A percentile compares a stretch with the other conserved stretches of the same genome.
Conservation (phyloP, 1,140 invertebrate species). For the Drosophila equinoxialis region DNA sequence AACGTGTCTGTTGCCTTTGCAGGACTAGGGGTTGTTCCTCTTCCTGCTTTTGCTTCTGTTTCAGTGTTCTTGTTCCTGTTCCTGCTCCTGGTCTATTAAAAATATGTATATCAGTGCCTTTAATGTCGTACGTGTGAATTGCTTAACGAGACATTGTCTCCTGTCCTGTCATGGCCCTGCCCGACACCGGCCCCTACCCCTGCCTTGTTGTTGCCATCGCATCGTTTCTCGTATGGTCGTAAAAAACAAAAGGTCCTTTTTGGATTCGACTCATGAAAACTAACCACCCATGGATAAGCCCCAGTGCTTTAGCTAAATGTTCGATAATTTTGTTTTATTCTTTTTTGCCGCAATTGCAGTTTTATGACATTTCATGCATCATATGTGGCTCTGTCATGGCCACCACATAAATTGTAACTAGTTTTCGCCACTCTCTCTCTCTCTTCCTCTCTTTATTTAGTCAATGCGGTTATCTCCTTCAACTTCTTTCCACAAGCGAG, state of each 20-base stretch:
- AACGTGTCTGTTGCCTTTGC: slow-evolving; percentile 35
- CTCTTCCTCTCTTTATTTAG: slow-evolving; percentile 14
- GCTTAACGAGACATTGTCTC: slow-evolving; percentile 44
- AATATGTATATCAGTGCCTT: slow-evolving; percentile 69
- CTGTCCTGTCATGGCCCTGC: slow-evolving; percentile 14
- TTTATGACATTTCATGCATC: slow-evolving; percentile 77
- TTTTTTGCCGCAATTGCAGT: slow-evolving; percentile 73
- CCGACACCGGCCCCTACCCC: neutral
- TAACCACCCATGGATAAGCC: slow-evolving; percentile 70
- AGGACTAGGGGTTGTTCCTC: slow-evolving; percentile 43
- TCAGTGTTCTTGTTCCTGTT: neutral
- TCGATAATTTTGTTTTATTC: slow-evolving; percentile 62
- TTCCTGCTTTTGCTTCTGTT: neutral
- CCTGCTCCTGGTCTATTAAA: slow-evolving; percentile 28
- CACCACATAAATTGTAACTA: slow-evolving; percentile 70
- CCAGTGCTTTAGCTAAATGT: slow-evolving; percentile 74
- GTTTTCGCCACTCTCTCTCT: slow-evolving; percentile 44
- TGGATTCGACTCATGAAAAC: slow-evolving; percentile 54
- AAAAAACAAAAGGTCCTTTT: slow-evolving; percentile 70
- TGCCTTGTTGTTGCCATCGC: neutral
- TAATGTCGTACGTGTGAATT: slow-evolving; percentile 73
- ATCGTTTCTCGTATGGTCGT: slow-evolving; percentile 44
- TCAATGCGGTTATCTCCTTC: slow-evolving; percentile 5
- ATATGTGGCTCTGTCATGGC: slow-evolving; percentile 41
- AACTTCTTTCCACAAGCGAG: neutral